Evolutionary conservation across 2,113 vertebrate species (phyloP).

Genomic region (Acinonyx jubatus): DNA sequence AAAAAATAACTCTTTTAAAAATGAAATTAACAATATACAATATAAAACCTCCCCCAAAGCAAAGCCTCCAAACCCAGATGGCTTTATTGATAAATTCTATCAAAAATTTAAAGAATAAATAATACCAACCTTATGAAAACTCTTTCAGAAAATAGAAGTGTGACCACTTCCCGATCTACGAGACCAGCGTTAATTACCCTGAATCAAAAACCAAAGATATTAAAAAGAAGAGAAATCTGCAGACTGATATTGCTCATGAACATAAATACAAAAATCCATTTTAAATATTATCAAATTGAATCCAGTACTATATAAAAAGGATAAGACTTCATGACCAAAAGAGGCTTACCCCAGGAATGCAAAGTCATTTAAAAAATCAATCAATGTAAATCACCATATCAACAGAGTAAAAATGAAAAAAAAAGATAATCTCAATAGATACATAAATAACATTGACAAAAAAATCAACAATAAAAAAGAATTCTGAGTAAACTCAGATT

Average conservation of each 20-base stretch:
- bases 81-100: neutral
- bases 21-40: neutral
- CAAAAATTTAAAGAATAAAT: constrained; percentile 10
- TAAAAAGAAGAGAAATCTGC: neutral
- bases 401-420: neutral
- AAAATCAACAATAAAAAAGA: neutral
- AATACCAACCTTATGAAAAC: neutral
- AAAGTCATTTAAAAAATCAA: neutral
- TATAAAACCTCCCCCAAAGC: neutral
- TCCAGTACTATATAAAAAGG: neutral
- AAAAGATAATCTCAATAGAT: neutral
- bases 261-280: neutral
- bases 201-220: neutral
- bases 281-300: constrained; percentile 10
- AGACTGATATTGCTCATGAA: neutral
- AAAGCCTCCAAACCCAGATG: neutral
- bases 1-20: neutral
- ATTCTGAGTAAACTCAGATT: neutral
- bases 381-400: neutral
- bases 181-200: neutral
- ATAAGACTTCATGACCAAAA: neutral
- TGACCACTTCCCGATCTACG: neutral
- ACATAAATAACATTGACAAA: neutral
- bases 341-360: neutral
- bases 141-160: neutral